phyloP scores from a whole-genome alignment of 1,140 invertebrate genomes.

The Hyposmocoma kahamanoa region DNA sequence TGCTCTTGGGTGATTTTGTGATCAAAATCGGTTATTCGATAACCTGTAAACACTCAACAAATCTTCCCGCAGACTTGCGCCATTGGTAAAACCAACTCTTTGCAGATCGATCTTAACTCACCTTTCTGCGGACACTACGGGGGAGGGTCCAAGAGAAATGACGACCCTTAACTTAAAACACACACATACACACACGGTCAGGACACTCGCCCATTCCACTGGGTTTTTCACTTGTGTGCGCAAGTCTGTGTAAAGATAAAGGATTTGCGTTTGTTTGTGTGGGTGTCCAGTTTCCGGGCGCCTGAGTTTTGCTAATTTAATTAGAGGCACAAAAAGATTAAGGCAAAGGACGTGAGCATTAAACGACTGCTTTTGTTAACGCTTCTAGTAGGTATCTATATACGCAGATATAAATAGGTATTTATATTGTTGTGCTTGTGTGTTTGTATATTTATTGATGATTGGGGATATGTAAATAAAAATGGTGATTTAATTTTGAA shows the following conservation, averaged over 20 bases:
- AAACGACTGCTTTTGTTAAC: slow-evolving; percentile 52
- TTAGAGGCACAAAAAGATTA: slow-evolving; percentile 73
- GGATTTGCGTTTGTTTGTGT: slow-evolving; percentile 29
- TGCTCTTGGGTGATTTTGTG: too few species aligned
- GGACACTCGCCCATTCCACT: slow-evolving; percentile 34
- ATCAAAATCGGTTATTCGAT: too few species aligned
- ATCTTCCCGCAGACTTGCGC: too few species aligned
- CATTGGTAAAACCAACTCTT: slow-evolving; percentile 28
- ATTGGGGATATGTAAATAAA: too few species aligned
- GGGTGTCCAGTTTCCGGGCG: slow-evolving; percentile 67
- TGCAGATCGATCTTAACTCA: slow-evolving; percentile 60
- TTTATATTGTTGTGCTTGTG: too few species aligned
- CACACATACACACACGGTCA: slow-evolving; percentile 59
- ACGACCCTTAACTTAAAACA: slow-evolving; percentile 73
- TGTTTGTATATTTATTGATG: too few species aligned
- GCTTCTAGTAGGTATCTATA: slow-evolving; percentile 14
- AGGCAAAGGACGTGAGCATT: slow-evolving; percentile 60
- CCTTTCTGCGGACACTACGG: slow-evolving; percentile 72
- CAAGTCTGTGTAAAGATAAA: slow-evolving; percentile 25
- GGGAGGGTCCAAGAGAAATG: slow-evolving; percentile 72
- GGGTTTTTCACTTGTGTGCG: slow-evolving; percentile 23
- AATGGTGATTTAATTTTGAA: too few species aligned
- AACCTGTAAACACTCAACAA: too few species aligned
- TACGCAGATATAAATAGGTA: too few species aligned
- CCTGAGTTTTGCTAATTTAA: slow-evolving; percentile 72